Evolutionary conservation across 2,113 vertebrate species (phyloP).

Genomic region (Numida meleagris): DNA sequence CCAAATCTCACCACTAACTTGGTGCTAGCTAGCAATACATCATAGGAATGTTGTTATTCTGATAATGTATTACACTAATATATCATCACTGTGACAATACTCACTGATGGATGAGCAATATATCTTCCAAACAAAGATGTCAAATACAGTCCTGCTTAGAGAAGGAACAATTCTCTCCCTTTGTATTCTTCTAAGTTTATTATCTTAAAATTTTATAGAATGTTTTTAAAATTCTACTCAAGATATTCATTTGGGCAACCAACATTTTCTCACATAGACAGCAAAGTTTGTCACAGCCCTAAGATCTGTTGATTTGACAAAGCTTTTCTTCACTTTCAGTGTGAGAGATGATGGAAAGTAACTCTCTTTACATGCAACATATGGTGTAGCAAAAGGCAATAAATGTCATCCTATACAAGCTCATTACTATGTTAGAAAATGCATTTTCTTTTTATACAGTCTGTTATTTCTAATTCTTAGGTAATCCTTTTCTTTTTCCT

Average conservation of each 20-base stretch:
- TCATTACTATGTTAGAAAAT: constrained; percentile 12
- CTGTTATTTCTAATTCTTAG: neutral
- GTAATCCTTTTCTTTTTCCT: neutral
- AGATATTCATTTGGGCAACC: constrained; percentile 38
- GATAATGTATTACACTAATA: constrained; percentile 77
- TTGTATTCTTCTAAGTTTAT: constrained; percentile 29
- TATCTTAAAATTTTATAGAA: constrained; percentile 49
- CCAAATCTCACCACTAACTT: constrained; percentile 37
- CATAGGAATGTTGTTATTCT: constrained; percentile 55
- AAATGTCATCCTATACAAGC: neutral
- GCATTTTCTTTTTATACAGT: neutral
- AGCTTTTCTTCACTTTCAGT: constrained; percentile 19
- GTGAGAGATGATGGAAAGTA: constrained; percentile 17
- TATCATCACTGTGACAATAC: constrained; percentile 58
- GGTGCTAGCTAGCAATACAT: constrained; percentile 62
- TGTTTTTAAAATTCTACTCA: neutral
- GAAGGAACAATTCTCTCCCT: neutral
- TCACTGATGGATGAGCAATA: constrained; percentile 74
- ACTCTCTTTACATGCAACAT: constrained; percentile 43
- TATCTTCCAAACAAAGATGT: constrained; percentile 69
- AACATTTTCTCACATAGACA: constrained; percentile 27
- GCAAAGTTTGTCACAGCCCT: neutral
- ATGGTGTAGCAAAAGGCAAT: constrained; percentile 43
- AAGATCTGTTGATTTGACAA: constrained; percentile 14
- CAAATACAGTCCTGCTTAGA: constrained; percentile 51